A percentile compares a stretch with the other conserved stretches of the same genome.
Conservation (phyloP, 2,797 vertebrate species). For the Clamator glandarius region DNA sequence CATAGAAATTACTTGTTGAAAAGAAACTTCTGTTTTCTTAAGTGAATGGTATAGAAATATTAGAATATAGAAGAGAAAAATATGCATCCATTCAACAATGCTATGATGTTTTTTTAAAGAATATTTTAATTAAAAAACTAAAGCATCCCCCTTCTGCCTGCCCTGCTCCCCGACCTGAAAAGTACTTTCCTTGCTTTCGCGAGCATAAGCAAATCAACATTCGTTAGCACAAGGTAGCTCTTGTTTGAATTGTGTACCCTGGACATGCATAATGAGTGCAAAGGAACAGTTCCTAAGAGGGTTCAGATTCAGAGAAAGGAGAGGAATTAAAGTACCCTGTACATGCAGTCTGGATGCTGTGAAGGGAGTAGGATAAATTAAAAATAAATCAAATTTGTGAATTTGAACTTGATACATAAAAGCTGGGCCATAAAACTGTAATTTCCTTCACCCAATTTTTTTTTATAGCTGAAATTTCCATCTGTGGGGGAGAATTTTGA, state of each 20-base stretch:
- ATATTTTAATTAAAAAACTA: not conserved
- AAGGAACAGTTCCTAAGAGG: not conserved
- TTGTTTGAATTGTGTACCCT: constrained; percentile 54
- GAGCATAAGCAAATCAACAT: constrained; percentile 30
- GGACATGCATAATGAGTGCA: constrained; percentile 42
- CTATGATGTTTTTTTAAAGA: not conserved
- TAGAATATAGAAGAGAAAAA: not conserved
- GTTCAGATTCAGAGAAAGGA: constrained; percentile 4
- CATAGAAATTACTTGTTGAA: not conserved
- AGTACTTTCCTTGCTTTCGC: not conserved
- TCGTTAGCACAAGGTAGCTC: constrained; percentile 41
- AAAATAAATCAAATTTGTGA: constrained; percentile 16
- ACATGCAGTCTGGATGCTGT: not conserved
- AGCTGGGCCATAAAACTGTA: not conserved
- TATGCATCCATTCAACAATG: not conserved
- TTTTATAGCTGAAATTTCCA: constrained; percentile 20
- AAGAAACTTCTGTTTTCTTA: constrained; percentile 6
- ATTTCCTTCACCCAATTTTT: constrained; percentile 29
- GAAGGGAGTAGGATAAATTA: not conserved
- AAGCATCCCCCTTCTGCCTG: not conserved
- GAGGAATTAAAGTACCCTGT: constrained; percentile 6
- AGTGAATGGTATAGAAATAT: not conserved
- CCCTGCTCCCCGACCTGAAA: not conserved
- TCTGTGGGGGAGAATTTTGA: not conserved
- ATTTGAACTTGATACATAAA: constrained; percentile 1